Evolutionary conservation across 2,113 vertebrate species (phyloP).

Genomic region (Ginglymostoma cirratum): DNA sequence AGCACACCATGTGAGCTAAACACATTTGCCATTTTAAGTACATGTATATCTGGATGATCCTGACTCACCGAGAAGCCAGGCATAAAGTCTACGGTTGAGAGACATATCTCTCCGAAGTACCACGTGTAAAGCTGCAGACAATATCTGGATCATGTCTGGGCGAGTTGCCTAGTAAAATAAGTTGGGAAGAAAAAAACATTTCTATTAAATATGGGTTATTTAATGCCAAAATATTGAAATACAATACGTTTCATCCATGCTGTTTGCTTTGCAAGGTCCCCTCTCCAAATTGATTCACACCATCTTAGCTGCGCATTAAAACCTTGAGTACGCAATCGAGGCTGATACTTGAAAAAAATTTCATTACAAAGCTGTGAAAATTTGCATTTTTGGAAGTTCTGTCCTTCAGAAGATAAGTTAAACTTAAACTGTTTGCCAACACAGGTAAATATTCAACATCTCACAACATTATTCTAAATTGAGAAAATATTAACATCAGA

Average conservation of each 20-base stretch:
- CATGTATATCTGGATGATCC: background rate
- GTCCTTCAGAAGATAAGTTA: background rate
- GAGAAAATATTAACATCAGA: too few relatives aligned
- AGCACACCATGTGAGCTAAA: background rate
- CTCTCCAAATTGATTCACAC: background rate
- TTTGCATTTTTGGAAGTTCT: background rate
- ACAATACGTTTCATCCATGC: background rate
- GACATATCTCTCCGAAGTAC: slow-evolving; percentile 98
- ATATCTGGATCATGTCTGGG: slow-evolving; percentile 91
- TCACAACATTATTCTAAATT: background rate
- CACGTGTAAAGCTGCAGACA: slow-evolving; percentile 94
- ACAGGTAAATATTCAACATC: background rate
- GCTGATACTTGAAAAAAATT: background rate
- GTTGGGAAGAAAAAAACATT: slow-evolving; percentile 35
- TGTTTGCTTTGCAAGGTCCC: background rate
- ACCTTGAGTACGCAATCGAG: background rate
- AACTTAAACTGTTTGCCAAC: background rate
- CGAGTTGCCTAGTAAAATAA: slow-evolving; percentile 73
- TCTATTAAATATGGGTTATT: background rate
- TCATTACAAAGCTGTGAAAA: background rate
- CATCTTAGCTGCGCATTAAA: background rate
- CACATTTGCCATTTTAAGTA: background rate
- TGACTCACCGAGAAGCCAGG: slow-evolving; percentile 89
- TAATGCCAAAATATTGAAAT: background rate
- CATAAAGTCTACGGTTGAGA: slow-evolving; percentile 92